Conservation (phyloP, 2,113 vertebrate species). For the Melanostigma gelatinosum region DNA sequence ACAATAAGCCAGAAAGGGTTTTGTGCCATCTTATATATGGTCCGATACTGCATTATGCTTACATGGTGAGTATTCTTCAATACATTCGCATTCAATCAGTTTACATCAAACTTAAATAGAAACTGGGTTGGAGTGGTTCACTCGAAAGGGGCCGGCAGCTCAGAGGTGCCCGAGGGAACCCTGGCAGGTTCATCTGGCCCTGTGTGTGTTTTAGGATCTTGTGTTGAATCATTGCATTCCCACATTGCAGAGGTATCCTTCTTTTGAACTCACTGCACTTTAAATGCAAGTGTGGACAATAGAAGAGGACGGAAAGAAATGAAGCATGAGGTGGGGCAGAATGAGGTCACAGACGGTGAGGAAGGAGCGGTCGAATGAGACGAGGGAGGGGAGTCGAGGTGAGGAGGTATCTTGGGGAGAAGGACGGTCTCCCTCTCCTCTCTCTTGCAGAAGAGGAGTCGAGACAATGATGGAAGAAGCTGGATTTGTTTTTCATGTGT, state of each 20-base stretch:
- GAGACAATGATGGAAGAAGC: constrained; percentile 73
- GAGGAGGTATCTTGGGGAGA: constrained; percentile 35
- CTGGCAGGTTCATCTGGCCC: not conserved
- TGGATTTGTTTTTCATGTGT: constrained; percentile 65
- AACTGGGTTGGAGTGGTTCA: not conserved
- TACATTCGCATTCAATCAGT: not conserved
- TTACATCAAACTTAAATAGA: not conserved
- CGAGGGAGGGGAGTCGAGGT: not conserved
- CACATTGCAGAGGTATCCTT: constrained; percentile 41
- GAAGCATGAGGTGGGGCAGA: not conserved
- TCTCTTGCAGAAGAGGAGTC: constrained; percentile 38
- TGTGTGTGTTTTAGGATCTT: not conserved
- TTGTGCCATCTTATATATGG: not conserved
- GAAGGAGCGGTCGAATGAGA: constrained; percentile 10
- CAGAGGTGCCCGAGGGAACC: not conserved
- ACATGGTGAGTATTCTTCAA: not conserved
- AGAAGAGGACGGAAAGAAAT: constrained; percentile 7
- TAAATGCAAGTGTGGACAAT: not conserved
- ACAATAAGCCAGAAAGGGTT: not conserved
- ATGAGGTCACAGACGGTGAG: not conserved
- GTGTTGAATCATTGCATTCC: constrained; percentile 1
- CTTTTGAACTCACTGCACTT: constrained; percentile 14
- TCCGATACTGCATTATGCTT: not conserved
- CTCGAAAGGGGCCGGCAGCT: not conserved
- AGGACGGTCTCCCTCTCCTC: constrained; percentile 51